Base-by-base conservation (phyloP, 2,888 invertebrate genomes). In the Steinernema carpocapsae region DNA sequence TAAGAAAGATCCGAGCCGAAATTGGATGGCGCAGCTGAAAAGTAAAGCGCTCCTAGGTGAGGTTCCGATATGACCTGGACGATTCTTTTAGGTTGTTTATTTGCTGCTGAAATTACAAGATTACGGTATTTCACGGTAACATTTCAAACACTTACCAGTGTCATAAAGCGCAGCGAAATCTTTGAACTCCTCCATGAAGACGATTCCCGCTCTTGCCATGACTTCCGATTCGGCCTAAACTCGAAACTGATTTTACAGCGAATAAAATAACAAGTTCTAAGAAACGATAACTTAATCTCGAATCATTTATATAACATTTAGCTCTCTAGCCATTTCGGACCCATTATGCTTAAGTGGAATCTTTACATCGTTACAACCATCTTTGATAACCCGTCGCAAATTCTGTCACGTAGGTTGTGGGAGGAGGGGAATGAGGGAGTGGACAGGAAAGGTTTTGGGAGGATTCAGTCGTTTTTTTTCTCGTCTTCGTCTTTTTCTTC, bases 171-270 rank as follows among this genome's bases (percentile, higher is more conserved):
- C 19, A n/a, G 32, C n/a, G 56, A 73, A n/a, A 1, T 73, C 64
- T 6, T 32, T 10, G 64, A 64, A 64, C 89, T 97, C 97, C 86
- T 94, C 93, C 95, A 97, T 96, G 88, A 97, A 97, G 17, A 93
- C 90, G 45, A 95, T 90, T 0, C 97, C 97, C 89, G 95, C 94
- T 83, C 94, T 93, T 0, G 94, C 96, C 87, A 94, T 93, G 82
- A 92, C 92, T 0, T 92, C 90, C 12, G 93, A 92, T 86, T 92
- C 92, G 1, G 97, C 97, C 94, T 95, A 79, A 56, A 86, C 3
- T 37, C 37, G 37, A 10, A 6, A 37, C 37, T 3, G 37, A 37
- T 6, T 37, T 37, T n/a, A n/a, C n/a, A n/a, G n/a, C n/a, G 76
- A 56, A 19, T 12, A 71, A 22, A 17, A 24, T 19, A 7, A 14